Percentiles rank a stretch among this genome's conserved stretches.
phyloP scores from a whole-genome alignment of 2,797 vertebrate species.

The Sebastes trivittatus region DNA sequence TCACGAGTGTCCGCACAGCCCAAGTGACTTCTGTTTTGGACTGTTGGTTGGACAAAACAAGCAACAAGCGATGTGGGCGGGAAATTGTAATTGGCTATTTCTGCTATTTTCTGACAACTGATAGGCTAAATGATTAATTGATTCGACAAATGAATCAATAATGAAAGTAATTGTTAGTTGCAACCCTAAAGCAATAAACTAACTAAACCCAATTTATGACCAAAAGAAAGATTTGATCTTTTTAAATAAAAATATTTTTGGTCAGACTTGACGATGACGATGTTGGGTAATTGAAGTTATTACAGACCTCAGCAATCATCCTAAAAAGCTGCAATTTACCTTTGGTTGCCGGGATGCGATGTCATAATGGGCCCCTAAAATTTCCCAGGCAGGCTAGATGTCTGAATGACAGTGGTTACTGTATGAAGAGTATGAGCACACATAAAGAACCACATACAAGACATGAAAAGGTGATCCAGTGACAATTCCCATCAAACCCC shows the following conservation, averaged over 20 bases:
- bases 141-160: not conserved
- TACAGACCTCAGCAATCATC: slow-evolving; percentile 25
- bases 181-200: not conserved
- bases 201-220: not conserved
- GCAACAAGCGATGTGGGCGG: not conserved
- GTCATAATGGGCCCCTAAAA: slow-evolving; percentile 12
- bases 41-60: not conserved
- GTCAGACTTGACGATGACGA: not conserved
- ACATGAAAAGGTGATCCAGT: slow-evolving; percentile 6
- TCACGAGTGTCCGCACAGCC: no score
- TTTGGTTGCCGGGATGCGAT: slow-evolving; percentile 18
- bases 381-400: not conserved
- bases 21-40: not conserved
- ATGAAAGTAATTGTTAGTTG: not conserved
- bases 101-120: not conserved
- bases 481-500: slow-evolving; percentile 18
- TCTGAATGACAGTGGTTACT: slow-evolving; percentile 28
- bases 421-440: not conserved
- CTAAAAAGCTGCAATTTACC: slow-evolving; percentile 40
- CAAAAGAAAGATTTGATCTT: not conserved
- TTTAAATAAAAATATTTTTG: not conserved
- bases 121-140: not conserved
- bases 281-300: slow-evolving; percentile 14
- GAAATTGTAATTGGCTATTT: not conserved
- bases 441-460: not conserved